These are phyloP conservation scores for Melipona quadrifasciata DNA, from an alignment of 1,140 invertebrate genomes.

Conservation along the genomic window DNA sequence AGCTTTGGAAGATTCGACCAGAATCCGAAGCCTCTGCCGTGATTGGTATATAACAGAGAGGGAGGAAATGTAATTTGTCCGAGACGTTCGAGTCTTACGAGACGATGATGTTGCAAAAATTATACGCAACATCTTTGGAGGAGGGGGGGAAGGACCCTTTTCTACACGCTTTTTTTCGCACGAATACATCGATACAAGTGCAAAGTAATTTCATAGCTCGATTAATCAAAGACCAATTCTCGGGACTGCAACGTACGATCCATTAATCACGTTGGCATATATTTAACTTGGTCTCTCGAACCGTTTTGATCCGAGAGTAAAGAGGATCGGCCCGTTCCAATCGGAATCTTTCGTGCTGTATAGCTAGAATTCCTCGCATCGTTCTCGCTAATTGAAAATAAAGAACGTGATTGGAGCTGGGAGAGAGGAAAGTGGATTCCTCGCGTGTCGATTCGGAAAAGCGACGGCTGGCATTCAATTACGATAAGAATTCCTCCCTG, in stretches of 20 bases:
- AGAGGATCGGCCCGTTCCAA: not conserved
- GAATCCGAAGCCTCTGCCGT: constrained; percentile 1
- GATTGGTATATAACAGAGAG: constrained; percentile 17
- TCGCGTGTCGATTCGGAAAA: not conserved
- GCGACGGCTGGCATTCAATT: not conserved
- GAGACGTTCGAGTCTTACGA: constrained; percentile 24
- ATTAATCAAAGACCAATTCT: constrained; percentile 37
- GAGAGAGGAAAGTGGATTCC: not conserved
- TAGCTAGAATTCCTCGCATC: constrained; percentile 10
- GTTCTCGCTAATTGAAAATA: constrained; percentile 39
- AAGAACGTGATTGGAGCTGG: constrained; percentile 24
- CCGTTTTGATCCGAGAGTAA: not conserved
- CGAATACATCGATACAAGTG: not conserved
- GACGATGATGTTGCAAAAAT: not conserved
- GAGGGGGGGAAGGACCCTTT: no score
- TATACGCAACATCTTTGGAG: no score
- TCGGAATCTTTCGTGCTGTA: constrained; percentile 28
- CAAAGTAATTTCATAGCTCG: constrained; percentile 24
- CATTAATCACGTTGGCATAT: constrained; percentile 35
- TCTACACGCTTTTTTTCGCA: not conserved
- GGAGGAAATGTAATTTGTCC: constrained; percentile 26
- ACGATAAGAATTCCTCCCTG: not conserved
- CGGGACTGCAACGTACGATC: constrained; percentile 3
- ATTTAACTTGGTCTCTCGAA: constrained; percentile 28
- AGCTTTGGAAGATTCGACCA: not conserved